Evolutionary conservation across 2,888 invertebrate genomes (phyloP).

Genomic region (Oligia fasciuncula): DNA sequence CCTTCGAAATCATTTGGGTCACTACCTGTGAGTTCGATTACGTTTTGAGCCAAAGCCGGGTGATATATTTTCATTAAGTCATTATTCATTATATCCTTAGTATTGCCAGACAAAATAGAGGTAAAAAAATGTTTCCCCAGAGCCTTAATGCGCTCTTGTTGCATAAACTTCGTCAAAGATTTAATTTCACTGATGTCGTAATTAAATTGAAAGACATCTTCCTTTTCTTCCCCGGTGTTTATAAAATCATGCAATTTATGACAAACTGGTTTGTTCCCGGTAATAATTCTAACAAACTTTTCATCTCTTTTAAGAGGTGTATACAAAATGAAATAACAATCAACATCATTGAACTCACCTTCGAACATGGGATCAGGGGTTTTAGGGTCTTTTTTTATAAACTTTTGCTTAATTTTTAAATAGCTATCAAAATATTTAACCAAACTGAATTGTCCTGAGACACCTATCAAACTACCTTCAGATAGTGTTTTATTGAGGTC

Average conservation of each 20-base stretch:
- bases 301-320: conserved; percentile 67
- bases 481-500: conserved; percentile 67
- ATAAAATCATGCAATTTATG: conserved; percentile 65
- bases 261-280: conserved; percentile 47
- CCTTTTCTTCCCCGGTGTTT: conserved; percentile 57
- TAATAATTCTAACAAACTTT: conserved; percentile 60
- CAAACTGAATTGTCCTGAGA: conserved; percentile 65
- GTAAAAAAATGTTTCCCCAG: conserved; percentile 66
- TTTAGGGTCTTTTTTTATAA: conserved; percentile 52
- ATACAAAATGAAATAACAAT: conserved; percentile 70
- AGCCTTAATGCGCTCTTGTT: conserved; percentile 64
- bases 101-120: conserved; percentile 64
- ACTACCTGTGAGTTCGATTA: conserved; percentile 55
- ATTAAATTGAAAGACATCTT: conserved; percentile 66
- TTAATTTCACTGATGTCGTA: conserved; percentile 61
- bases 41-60: conserved; percentile 67
- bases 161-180: conserved; percentile 64
- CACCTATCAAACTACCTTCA: conserved; percentile 63
- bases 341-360: conserved; percentile 63
- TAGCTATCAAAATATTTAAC: conserved; percentile 72
- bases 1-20: conserved; percentile 44
- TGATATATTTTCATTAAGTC: conserved; percentile 70
- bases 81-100: conserved; percentile 66
- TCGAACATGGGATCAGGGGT: conserved; percentile 66
- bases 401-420: conserved; percentile 68